These are phyloP conservation scores for Pseudocheirus occidentalis DNA, from an alignment of 2,797 vertebrate species.

Conservation along the genomic window DNA sequence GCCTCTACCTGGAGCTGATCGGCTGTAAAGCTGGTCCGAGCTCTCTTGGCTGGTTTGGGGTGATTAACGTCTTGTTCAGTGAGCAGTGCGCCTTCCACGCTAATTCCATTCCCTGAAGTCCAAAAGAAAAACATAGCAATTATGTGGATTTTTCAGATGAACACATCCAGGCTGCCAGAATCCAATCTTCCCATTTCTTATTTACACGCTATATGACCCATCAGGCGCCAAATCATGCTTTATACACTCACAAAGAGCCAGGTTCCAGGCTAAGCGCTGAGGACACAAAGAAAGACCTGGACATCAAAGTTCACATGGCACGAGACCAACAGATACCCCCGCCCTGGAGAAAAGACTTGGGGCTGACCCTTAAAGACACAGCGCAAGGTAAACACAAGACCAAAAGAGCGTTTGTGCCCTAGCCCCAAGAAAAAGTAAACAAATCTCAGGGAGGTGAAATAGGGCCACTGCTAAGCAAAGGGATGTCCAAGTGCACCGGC, in stretches of 20 bases:
- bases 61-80: slow-evolving; percentile 95
- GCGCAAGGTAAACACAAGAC: too few species aligned
- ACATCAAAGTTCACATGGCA: not conserved
- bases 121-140: slow-evolving; percentile 51
- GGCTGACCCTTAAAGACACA: not conserved
- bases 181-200: not conserved
- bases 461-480: not conserved
- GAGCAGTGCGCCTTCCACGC: slow-evolving; percentile 92
- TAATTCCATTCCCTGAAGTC: slow-evolving; percentile 90
- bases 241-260: not conserved
- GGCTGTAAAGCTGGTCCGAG: slow-evolving; percentile 98
- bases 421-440: not conserved
- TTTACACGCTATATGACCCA: not conserved
- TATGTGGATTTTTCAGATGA: slow-evolving; percentile 28
- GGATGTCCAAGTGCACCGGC: rapidly evolving
- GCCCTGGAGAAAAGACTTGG: not conserved
- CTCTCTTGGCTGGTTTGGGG: slow-evolving; percentile 97
- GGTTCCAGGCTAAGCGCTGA: not conserved
- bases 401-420: too few species aligned
- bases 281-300: not conserved
- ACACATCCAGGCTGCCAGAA: not conserved
- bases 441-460: not conserved
- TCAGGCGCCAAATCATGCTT: not conserved
- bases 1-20: slow-evolving; percentile 95
- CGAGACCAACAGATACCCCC: not conserved